Evolutionary conservation across 2,888 invertebrate genomes (phyloP), one percentile per base, ranked within the genome.

Genomic region (Mechanitis messenoides): DNA sequence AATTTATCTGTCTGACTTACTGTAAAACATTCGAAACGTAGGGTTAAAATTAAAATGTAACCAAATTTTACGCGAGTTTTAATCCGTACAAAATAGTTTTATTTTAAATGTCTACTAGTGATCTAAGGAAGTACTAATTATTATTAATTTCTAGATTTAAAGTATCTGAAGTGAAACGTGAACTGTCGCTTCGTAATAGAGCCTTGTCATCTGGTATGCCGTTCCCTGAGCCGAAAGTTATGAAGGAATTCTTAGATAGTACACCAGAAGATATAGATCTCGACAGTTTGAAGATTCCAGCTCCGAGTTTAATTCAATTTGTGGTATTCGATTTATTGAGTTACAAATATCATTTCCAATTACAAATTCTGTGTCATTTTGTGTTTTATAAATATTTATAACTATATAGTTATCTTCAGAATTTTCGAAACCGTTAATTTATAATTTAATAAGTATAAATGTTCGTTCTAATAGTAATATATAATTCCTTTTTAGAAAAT

Each of bases 171-270:
- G 89, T 94, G 1, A 93, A 93, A 80, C 92, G 93, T 46, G 96
- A 96, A 81, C 73, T 95, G 59, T 84, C 87, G 9, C 88, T 96
- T 47, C 91, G 95, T 11, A 92, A 86, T 56, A 94, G 94, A 74
- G 94, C 95, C 0, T 74, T 96, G 38, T 75, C 87, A 1, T 84
- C 84, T 67, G 91, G 92, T 64, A 79, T 87, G 70, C 79, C 79
- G 58, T 96, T 96, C 81, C 96, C 96, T 3, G 93, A 93, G 69
- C 92, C 94, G 70, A 92, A 92, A 71, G 85, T 96, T 35, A 93
- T 96, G 77, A 91, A 93, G 57, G 96, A 96, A 82, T 96, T 94
- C 81, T 83, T 94, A 55, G 80, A 87, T 50, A 83, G 88, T 9
- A 92, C 92, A 59, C 89, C 90, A 6, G 84, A 89, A 35, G 76